Evolutionary conservation across 1,140 invertebrate genomes (phyloP).

Genomic region (Drosophila santomea): DNA sequence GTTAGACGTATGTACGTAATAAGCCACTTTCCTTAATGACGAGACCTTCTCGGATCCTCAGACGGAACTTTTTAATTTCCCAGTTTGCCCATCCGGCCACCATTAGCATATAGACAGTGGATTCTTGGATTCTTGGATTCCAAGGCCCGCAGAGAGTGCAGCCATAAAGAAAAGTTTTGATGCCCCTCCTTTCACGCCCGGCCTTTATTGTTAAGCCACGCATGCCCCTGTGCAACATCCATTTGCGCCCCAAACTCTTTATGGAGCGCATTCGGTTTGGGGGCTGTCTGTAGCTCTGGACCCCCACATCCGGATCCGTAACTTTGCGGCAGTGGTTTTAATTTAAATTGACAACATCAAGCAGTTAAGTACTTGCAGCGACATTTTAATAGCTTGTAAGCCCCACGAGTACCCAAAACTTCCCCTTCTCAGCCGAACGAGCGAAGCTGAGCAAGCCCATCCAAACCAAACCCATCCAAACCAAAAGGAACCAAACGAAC

Average conservation of each 20-base stretch:
- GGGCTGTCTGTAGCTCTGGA: slow-evolving; percentile 51
- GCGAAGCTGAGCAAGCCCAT: slow-evolving; percentile 24
- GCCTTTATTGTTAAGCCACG: slow-evolving; percentile 67
- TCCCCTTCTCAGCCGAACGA: slow-evolving; percentile 40
- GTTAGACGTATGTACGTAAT: slow-evolving; percentile 21
- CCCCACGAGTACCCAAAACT: slow-evolving; percentile 69
- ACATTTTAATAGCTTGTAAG: slow-evolving; percentile 84
- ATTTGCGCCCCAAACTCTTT: slow-evolving; percentile 56
- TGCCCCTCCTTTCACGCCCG: slow-evolving; percentile 5
- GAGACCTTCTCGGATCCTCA: slow-evolving; percentile 53
- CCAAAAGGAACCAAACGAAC: slow-evolving; percentile 23
- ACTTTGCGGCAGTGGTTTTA: slow-evolving; percentile 80
- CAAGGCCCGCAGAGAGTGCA: slow-evolving; percentile 37
- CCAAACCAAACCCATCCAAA: too few relatives aligned
- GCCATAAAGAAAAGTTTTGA: slow-evolving; percentile 68
- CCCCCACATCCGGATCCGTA: slow-evolving; percentile 49
- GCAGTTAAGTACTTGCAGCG: slow-evolving; percentile 82
- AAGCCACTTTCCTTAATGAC: slow-evolving; percentile 57
- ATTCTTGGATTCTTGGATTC: slow-evolving; percentile 3
- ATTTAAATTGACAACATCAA: slow-evolving; percentile 83
- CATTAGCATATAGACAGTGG: slow-evolving; percentile 59
- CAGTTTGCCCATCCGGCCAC: slow-evolving; percentile 86
- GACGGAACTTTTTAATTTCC: slow-evolving; percentile 71
- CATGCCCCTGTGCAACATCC: slow-evolving; percentile 66
- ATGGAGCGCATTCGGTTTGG: slow-evolving; percentile 1